Evolutionary conservation across 2,797 vertebrate species (phyloP), one percentile per base, ranked within the genome.

Genomic region (Pitangus sulphuratus): DNA sequence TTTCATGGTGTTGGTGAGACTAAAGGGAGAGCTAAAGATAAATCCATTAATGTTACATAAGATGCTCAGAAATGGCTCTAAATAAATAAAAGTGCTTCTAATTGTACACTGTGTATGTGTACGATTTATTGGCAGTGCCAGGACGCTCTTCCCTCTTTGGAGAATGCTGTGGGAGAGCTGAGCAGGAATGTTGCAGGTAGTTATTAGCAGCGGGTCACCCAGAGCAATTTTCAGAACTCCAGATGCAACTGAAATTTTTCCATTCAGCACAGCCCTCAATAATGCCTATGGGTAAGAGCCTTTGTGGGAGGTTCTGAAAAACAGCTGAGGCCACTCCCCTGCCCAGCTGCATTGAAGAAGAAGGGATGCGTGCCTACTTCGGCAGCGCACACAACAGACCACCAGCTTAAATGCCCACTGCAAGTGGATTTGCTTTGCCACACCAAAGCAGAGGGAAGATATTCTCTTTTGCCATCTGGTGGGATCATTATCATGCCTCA

Each of bases 21-120:
- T 19, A 68, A 69, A 83, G 40, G 30, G 18, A 86, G 19, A 88
- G 79, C 65, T 91, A 92, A 89, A 95, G 91, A 90, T 69, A 93
- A 97, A 95, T 31, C 76, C 85, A 88, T 92, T 94, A 76, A 64
- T 53, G 54, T 88, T 94, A 88, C 11, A 69, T 76, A 87, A 93
- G 65, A 25, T 39, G 37, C 61, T 93, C 64, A 45, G 37, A 96
- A 96, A 84, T 86, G 61, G n/a, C 26, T 92, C 82, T 96, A 76
- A 94, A 96, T 93, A 91, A 93, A 89, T 66, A 40, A 92, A 93
- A 84, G 42, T 65, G 57, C 72, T 91, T 85, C 62, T 58, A n/a
- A 50, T 74, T 62, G 35, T n/a, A 69, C 35, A 62, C 47, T 68
- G 45, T 0, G 2, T 33, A 33, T 2, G 17, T 75, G 92, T 71